Evolutionary conservation across 1,140 invertebrate genomes (phyloP).

Genomic region (Pissodes strobi): DNA sequence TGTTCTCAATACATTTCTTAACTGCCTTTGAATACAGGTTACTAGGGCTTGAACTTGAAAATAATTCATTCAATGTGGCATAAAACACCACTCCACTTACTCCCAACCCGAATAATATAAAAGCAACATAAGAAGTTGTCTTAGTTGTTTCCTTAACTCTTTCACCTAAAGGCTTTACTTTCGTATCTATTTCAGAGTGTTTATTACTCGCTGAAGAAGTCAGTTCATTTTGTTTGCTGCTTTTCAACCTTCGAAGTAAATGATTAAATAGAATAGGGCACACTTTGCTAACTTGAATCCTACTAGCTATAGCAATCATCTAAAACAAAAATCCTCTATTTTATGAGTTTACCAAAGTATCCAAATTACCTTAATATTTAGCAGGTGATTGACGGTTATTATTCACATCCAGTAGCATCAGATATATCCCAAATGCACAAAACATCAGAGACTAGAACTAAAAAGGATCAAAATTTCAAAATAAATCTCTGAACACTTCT

Average conservation of each 20-base stretch:
- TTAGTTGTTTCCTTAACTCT: constrained; percentile 87
- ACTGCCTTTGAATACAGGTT: constrained; percentile 81
- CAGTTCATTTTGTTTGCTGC: constrained; percentile 3
- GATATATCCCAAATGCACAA: no score
- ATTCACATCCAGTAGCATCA: no score
- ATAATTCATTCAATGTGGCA: constrained; percentile 81
- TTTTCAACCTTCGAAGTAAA: constrained; percentile 3
- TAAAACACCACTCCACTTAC: constrained; percentile 81
- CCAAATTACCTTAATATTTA: no score
- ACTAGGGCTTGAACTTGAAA: constrained; percentile 84
- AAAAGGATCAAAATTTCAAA: no score
- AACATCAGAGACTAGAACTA: no score
- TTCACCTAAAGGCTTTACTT: constrained; percentile 67
- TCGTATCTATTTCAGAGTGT: constrained; percentile 53
- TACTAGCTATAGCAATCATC: no score
- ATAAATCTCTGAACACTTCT: no score
- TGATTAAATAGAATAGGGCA: not conserved
- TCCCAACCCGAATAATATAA: constrained; percentile 79
- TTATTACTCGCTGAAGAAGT: constrained; percentile 13
- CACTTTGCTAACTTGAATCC: no score
- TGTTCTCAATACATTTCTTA: constrained; percentile 70
- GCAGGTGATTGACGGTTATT: no score
- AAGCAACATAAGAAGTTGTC: constrained; percentile 77
- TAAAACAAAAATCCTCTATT: no score
- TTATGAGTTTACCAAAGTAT: no score